Base-by-base conservation (phyloP, 2,888 invertebrate species). In the Adelognathus sp. region DNA sequence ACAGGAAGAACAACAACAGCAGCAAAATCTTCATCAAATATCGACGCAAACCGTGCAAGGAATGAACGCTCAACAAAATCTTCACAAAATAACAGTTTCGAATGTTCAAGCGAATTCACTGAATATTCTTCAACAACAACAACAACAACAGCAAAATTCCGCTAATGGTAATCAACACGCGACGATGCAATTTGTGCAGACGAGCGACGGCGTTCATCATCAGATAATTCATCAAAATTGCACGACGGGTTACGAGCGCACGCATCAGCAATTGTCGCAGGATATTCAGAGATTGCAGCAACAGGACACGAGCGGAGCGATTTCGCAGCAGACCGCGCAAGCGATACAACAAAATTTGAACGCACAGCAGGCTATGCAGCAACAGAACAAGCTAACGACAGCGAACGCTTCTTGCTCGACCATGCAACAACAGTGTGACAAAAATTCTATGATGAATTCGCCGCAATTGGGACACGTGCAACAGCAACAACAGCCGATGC, bases 31-130 rank as follows among this genome's bases (percentile, higher is more conserved):
- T 11, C 88, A 88, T 50, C 90, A 90, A 71, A 86, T 89, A 52
- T 87, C 89, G 2, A 86, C 90, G 3, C 90, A 90, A 64, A 86
- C 88, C 2, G 85, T 89, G 4, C 90, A 90, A 67, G 86, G 88
- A 9, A 84, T 90, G 63, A 90, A 91, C 75, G 83, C 89, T 0
- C 90, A 90, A 64, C 90, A 90, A 64, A 90, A 88, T 83, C 75
- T 90, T 44, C 91, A 90, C 79, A 88, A 80, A 85, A 86, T 80
- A 9, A 81, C 77, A 16, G 81, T 81, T 18, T 79, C 83, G 31
- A 79, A 82, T 79, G 78, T 86, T 14, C 87, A 86, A 18, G 83
- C 85, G 24, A 87, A 84, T 73, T 83, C 87, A 29, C 81, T 87
- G 21, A 88, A 87, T 73, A 76, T 87, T 11, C 78, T 89, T 66